Conservation (phyloP, 2,113 vertebrate species). For the Spilogale gracilis region DNA sequence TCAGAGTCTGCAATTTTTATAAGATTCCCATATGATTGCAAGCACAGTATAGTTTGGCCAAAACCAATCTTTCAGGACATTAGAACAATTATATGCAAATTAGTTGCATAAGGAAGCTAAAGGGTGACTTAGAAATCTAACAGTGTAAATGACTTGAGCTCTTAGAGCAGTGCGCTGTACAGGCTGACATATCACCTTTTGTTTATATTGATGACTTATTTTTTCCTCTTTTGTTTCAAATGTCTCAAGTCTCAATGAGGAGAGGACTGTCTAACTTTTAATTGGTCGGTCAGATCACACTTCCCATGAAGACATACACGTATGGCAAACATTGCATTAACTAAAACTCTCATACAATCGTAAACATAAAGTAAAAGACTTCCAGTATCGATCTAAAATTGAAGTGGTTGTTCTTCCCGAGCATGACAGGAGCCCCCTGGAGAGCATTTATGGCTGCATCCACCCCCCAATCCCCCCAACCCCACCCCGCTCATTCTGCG, state of each 20-base stretch:
- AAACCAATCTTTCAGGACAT: background rate
- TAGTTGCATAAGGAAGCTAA: background rate
- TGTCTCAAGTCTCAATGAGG: accelerated
- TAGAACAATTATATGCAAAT: background rate
- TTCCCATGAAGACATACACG: background rate
- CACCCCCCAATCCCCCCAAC: no score
- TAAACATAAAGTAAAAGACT: background rate
- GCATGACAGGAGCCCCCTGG: no score
- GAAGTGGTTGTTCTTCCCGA: background rate
- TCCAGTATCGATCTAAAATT: background rate
- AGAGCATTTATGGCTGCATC: background rate
- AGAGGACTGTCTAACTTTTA: background rate
- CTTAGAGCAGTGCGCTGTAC: background rate
- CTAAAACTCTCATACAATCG: background rate
- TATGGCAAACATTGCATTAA: background rate
- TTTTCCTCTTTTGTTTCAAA: background rate
- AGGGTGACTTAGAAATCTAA: background rate
- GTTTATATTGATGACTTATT: background rate
- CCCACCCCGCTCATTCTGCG: background rate
- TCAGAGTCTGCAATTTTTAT: background rate
- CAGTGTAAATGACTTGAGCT: background rate
- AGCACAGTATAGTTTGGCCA: background rate
- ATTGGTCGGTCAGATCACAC: background rate
- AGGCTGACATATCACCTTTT: background rate
- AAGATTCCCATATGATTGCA: background rate